Percentiles rank a stretch among this genome's conserved stretches.
Evolutionary conservation across 2,113 vertebrate genomes (phyloP).

Genomic region (Motacilla alba): DNA sequence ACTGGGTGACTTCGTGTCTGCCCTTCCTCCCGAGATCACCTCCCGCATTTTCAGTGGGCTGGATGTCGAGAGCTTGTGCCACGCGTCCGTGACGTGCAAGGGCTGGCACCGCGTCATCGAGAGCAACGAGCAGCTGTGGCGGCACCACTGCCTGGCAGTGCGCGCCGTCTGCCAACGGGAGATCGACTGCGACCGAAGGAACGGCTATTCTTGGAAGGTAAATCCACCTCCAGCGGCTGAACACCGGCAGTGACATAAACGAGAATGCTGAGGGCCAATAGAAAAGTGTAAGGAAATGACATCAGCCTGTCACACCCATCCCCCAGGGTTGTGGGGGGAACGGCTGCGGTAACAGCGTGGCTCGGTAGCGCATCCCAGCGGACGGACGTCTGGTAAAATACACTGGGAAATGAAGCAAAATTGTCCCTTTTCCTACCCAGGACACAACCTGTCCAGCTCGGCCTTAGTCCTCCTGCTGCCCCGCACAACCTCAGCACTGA

Average conservation of each 20-base stretch:
- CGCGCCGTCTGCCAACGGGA: conserved; percentile 78
- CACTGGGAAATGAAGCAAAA: background rate
- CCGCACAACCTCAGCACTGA: background rate
- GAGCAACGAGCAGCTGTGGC: conserved; percentile 79
- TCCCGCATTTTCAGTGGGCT: conserved; percentile 79
- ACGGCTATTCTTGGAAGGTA: conserved; percentile 88
- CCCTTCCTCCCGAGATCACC: conserved; percentile 80
- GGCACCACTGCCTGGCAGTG: conserved; percentile 75
- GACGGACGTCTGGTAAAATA: background rate
- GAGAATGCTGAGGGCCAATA: accelerated
- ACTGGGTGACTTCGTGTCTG: conserved; percentile 67
- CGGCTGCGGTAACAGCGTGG: accelerated
- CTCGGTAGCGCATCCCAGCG: background rate
- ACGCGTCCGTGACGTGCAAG: conserved; percentile 76
- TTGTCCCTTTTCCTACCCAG: accelerated
- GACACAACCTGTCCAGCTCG: background rate
- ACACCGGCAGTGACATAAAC: background rate
- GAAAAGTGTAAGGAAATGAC: accelerated
- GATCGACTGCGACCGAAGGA: conserved; percentile 76
- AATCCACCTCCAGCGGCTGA: background rate
- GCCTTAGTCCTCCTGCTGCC: background rate
- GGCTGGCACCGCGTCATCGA: conserved; percentile 79
- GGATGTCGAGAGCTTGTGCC: conserved; percentile 80
- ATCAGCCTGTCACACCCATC: background rate
- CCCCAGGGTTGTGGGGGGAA: accelerated